Evolutionary conservation across 2,888 invertebrate species (phyloP), one percentile per base, ranked within the genome.

Genomic region (Chaetogeoica ovagalla): DNA sequence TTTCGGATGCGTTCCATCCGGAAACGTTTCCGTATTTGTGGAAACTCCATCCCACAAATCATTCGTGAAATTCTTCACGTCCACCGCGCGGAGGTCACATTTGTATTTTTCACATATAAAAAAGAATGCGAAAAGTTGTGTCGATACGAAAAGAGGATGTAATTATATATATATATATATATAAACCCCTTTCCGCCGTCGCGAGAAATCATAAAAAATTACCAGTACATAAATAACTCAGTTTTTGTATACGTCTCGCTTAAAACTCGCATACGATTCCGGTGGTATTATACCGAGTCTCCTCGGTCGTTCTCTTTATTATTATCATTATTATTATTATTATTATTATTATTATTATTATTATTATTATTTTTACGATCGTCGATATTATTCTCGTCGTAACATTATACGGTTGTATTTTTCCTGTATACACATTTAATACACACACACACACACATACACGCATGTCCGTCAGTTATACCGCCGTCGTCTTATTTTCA

Each of bases 141-240:
- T 9, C 48, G 17, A 30, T 17, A 21, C 17, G 7, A 23, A 52
- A 23, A 13, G 13, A 5, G 68, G 17, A 48, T 57, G 11, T 30
- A 6, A 57, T 57, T 7, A n/a, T n/a, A n/a, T 57, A n/a, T 4
- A 57, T 7, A 57, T n/a, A 57, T 17, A 70, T 30, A 19, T 13
- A 11, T 17, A 71, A 60, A 11, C 62, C 23, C 11, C 30, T 48
- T 19, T 5, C 52, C 19, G n/a, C 37, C 55, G 21, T 60, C 48
- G 39, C 37, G n/a, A 21, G 39, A 63, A 70, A 79, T 79, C 77
- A 63, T 79, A 79, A 79, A 79, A 71, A 79, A 79, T 70, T 79
- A 79, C 70, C 77, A 79, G 63, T 79, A 79, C 62, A 79, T 79
- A 79, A 79, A 79, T 79, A 79, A 79, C 77, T 79, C 70, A 55